Percentiles rank a stretch among this genome's conserved stretches.
Evolutionary conservation across 2,113 vertebrate genomes (phyloP).

Genomic region (Myanophis thanlyinensis): DNA sequence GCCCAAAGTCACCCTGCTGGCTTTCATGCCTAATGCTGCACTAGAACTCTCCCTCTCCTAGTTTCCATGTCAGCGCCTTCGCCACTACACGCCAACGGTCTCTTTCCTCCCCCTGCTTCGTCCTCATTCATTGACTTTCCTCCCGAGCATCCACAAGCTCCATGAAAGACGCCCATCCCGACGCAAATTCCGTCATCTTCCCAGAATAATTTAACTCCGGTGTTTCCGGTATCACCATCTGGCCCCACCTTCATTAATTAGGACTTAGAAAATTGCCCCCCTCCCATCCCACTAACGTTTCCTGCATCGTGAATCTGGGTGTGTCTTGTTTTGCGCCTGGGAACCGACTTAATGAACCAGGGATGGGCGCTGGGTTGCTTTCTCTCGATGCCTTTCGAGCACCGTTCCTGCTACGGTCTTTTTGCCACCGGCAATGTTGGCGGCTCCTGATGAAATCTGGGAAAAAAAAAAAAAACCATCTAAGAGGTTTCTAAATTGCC

Average conservation of each 20-base stretch:
- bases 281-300: not conserved
- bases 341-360: not conserved
- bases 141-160: not conserved
- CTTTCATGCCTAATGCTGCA: rapidly evolving
- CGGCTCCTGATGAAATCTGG: not conserved
- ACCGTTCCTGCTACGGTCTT: not conserved
- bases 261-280: not conserved
- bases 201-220: not conserved
- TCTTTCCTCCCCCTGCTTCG: not conserved
- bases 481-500: not conserved
- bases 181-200: too few relatives aligned
- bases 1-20: not conserved
- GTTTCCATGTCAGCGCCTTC: not conserved
- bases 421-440: not conserved
- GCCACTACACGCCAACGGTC: not conserved
- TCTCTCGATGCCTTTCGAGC: not conserved
- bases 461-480: not conserved
- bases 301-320: not conserved
- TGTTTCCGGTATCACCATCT: not conserved
- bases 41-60: not conserved
- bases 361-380: not conserved
- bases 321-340: not conserved
- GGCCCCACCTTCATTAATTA: not conserved
- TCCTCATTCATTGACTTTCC: not conserved
- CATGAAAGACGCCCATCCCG: not conserved